Conservation (phyloP, 2,888 invertebrate species). For the Rhagonycha lutea region DNA sequence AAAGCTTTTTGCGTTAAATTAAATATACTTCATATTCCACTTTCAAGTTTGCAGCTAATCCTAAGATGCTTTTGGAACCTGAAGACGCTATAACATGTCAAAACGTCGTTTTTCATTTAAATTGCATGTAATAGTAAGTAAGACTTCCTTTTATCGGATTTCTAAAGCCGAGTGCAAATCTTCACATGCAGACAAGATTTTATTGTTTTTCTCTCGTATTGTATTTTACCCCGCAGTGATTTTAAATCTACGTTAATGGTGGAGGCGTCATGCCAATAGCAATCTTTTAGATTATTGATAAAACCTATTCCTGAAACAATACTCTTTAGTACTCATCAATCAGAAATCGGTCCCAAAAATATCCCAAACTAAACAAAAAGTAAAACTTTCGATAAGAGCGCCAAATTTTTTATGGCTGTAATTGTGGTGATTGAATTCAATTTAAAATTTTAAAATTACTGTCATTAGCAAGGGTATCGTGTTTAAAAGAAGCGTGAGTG, state of each 20-base stretch:
- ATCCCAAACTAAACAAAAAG: background rate
- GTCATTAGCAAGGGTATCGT: background rate
- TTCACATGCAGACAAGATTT: background rate
- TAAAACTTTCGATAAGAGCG: background rate
- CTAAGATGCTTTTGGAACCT: background rate
- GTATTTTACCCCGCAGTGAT: background rate
- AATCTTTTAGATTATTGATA: background rate
- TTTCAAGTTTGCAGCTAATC: too few species aligned
- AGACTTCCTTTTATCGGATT: background rate
- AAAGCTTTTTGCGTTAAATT: too few species aligned
- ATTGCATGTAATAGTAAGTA: background rate
- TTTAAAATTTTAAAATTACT: background rate
- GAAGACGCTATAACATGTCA: background rate
- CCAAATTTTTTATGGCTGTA: background rate
- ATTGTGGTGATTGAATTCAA: background rate
- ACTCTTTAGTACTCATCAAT: background rate
- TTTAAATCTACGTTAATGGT: background rate
- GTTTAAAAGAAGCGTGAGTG: background rate
- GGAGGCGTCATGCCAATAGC: background rate
- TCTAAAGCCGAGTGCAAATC: background rate
- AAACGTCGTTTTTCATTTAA: background rate
- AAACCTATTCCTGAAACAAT: background rate
- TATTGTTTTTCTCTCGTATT: background rate
- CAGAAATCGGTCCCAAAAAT: background rate
- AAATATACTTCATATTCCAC: too few species aligned